Conservation (phyloP, 2,797 vertebrate genomes). For the Tolypeutes matacus region DNA sequence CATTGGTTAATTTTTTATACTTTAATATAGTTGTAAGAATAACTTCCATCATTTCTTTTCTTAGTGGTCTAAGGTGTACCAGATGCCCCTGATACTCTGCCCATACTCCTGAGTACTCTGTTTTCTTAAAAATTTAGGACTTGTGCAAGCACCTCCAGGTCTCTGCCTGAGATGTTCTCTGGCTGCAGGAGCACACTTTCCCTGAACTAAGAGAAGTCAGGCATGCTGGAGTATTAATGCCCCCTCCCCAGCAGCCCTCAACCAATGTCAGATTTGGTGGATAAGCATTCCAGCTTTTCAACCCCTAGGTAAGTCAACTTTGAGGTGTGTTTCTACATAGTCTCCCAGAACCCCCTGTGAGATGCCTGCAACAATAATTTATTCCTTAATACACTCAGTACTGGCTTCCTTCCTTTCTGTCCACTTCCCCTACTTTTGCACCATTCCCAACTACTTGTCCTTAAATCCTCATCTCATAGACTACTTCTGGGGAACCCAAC, state of each 20-base stretch:
- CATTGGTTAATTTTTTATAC: too few species aligned
- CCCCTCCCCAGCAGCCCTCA: not conserved
- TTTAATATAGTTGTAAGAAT: not conserved
- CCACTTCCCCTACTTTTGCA: not conserved
- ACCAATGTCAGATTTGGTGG: not conserved
- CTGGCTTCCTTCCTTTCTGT: not conserved
- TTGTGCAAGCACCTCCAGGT: too few species aligned
- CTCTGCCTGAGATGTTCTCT: not conserved
- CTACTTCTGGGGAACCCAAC: rapidly evolving
- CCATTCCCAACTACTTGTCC: too few species aligned
- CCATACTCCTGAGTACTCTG: rapidly evolving
- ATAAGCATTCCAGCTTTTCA: not conserved
- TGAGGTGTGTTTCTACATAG: not conserved
- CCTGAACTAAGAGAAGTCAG: not conserved
- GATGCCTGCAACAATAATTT: not conserved
- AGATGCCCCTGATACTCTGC: rapidly evolving
- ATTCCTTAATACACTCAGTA: not conserved
- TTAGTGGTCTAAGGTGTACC: too few species aligned
- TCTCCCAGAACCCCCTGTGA: not conserved
- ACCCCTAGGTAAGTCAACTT: not conserved
- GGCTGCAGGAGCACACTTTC: not conserved
- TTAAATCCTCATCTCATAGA: not conserved
- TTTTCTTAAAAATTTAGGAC: not conserved
- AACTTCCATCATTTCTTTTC: not conserved
- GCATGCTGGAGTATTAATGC: not conserved